These are phyloP conservation scores for Leucoraja ocellata DNA, from an alignment of 2,797 vertebrate species.

Conservation along the genomic window DNA sequence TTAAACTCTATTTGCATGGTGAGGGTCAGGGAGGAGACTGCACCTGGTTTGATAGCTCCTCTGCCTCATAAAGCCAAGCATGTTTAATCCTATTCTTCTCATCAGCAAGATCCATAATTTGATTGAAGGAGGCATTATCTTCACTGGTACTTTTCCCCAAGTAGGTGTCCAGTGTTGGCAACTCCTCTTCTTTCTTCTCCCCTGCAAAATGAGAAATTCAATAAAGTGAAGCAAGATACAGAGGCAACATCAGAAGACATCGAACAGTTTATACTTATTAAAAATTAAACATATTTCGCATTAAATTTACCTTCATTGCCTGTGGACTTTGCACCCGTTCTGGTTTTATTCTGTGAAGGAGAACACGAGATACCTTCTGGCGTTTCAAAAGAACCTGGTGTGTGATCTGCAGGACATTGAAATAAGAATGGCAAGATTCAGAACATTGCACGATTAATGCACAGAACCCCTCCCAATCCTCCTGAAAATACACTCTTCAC, in stretches of 20 bases:
- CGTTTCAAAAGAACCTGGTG: conserved; percentile 89
- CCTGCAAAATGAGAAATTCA: conserved; percentile 45
- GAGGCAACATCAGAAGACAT: too few species aligned
- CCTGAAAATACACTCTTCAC: not conserved
- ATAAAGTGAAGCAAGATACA: not conserved
- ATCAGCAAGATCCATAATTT: conserved; percentile 89
- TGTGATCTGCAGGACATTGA: conserved; percentile 64
- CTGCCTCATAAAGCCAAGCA: conserved; percentile 87
- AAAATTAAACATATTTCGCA: conserved; percentile 41
- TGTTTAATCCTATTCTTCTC: conserved; percentile 83
- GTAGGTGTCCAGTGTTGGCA: conserved; percentile 81
- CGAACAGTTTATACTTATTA: conserved; percentile 51
- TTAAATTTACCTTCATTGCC: conserved; percentile 60
- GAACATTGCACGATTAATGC: too few species aligned
- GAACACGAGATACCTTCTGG: conserved; percentile 68
- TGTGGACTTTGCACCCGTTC: conserved; percentile 47
- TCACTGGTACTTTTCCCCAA: conserved; percentile 87
- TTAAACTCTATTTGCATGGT: not conserved
- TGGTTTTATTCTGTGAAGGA: conserved; percentile 53
- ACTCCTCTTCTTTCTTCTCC: conserved; percentile 56
- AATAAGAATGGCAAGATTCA: not conserved
- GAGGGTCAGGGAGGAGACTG: too few species aligned
- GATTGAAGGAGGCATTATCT: conserved; percentile 90
- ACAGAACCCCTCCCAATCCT: not conserved
- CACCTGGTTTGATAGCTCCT: conserved; percentile 80